Conservation (phyloP, 2,797 vertebrate species). For the Sebastes nivosus region DNA sequence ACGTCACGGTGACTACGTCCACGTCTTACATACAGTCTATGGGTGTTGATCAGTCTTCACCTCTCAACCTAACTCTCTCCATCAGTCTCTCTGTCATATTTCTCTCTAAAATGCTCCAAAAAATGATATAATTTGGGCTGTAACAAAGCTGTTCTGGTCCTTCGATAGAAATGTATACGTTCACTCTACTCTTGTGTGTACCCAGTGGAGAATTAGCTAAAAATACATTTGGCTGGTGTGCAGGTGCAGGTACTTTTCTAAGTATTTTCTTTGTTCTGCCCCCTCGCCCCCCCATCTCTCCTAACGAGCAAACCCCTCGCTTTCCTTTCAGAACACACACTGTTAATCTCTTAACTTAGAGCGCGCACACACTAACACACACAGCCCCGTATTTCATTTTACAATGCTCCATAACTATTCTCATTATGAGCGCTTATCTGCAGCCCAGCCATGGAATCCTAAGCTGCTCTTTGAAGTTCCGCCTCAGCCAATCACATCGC, state of each 20-base stretch:
- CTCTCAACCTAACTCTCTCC: background rate
- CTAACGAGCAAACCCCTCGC: constrained; percentile 15
- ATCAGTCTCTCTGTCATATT: background rate
- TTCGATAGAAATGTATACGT: background rate
- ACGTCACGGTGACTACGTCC: no score
- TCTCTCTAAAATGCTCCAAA: background rate
- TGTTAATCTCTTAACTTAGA: constrained; percentile 49
- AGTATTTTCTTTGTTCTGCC: constrained; percentile 17
- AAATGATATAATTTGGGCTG: background rate
- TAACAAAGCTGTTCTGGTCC: background rate
- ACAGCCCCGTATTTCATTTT: constrained; percentile 49
- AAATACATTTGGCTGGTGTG: constrained; percentile 34
- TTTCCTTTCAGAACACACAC: constrained; percentile 27
- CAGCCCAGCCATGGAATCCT: constrained; percentile 67
- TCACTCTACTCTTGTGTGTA: background rate
- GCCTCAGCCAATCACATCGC: constrained; percentile 58
- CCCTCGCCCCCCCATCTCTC: constrained; percentile 26
- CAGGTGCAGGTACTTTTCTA: constrained; percentile 24
- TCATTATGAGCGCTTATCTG: constrained; percentile 77
- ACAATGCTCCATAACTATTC: constrained; percentile 70
- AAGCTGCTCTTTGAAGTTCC: constrained; percentile 75
- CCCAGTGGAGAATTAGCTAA: constrained; percentile 5
- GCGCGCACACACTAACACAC: background rate
- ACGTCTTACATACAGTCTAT: no score
- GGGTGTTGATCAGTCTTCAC: background rate